Evolutionary conservation across 2,797 vertebrate genomes (phyloP).

Genomic region (Vultur gryphus): DNA sequence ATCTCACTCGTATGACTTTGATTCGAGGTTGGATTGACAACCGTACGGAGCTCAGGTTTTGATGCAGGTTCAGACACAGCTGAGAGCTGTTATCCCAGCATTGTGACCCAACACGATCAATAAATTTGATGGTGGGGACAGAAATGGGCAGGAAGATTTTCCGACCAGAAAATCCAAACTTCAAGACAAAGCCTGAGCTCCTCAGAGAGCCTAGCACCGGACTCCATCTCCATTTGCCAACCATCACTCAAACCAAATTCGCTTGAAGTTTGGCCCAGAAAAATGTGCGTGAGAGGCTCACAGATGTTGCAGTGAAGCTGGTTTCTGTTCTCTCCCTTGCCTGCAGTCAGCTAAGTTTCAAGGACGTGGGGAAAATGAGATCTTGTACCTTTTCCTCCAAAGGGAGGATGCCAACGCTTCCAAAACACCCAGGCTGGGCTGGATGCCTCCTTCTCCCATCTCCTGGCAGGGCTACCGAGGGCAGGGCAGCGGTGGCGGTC

Average conservation of each 20-base stretch:
- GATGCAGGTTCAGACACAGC: background rate
- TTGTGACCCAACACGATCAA: background rate
- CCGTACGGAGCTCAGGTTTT: background rate
- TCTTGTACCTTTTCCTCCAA: background rate
- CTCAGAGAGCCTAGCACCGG: background rate
- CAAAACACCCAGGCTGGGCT: background rate
- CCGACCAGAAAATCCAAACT: background rate
- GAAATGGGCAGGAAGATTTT: background rate
- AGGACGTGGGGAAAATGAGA: background rate
- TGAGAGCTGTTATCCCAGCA: background rate
- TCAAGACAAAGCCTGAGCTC: background rate
- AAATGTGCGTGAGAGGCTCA: accelerated
- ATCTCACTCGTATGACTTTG: background rate
- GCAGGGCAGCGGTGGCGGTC: background rate
- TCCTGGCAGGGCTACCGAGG: background rate
- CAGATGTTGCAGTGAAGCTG: background rate
- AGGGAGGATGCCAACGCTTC: background rate
- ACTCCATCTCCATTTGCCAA: background rate
- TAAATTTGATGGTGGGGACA: background rate
- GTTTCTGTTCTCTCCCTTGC: background rate
- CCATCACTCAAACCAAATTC: background rate
- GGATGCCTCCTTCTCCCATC: background rate
- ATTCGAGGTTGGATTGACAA: background rate
- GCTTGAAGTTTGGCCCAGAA: background rate
- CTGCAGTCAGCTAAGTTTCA: background rate